A percentile compares a stretch with the other conserved stretches of the same genome.
Evolutionary conservation across 2,797 vertebrate species (phyloP).

Genomic region (Smutsia gigantea): DNA sequence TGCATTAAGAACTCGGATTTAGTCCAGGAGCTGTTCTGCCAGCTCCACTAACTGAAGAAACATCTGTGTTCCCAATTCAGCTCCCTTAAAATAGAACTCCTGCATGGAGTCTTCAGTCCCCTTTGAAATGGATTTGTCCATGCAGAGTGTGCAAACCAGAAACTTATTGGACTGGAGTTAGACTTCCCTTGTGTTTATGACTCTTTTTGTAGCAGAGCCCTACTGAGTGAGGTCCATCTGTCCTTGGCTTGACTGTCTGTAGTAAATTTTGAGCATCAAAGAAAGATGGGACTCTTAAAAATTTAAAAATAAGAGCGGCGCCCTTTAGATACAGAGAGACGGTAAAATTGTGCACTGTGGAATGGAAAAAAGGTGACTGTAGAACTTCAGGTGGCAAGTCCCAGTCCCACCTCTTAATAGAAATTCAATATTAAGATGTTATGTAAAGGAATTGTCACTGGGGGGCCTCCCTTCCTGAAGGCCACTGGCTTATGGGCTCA

Average conservation of each 20-base stretch:
- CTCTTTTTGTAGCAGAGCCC: background rate
- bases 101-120: conserved; percentile 40
- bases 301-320: background rate
- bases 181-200: background rate
- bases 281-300: background rate
- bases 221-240: background rate
- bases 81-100: conserved; percentile 75
- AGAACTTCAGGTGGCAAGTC: background rate
- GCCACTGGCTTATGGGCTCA: background rate
- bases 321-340: background rate
- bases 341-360: background rate
- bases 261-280: background rate
- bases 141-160: background rate
- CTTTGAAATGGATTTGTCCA: conserved; percentile 48
- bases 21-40: conserved; percentile 78
- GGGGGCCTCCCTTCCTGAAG: conserved; percentile 54
- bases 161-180: background rate
- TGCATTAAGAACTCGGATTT: conserved; percentile 77
- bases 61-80: conserved; percentile 78
- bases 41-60: conserved; percentile 78
- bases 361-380: background rate
- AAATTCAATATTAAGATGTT: conserved; percentile 35
- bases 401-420: background rate
- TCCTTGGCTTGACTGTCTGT: background rate
- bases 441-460: conserved; percentile 64